Conservation (phyloP, 2,797 vertebrate species). For the Rhabdophis nuchalis region DNA sequence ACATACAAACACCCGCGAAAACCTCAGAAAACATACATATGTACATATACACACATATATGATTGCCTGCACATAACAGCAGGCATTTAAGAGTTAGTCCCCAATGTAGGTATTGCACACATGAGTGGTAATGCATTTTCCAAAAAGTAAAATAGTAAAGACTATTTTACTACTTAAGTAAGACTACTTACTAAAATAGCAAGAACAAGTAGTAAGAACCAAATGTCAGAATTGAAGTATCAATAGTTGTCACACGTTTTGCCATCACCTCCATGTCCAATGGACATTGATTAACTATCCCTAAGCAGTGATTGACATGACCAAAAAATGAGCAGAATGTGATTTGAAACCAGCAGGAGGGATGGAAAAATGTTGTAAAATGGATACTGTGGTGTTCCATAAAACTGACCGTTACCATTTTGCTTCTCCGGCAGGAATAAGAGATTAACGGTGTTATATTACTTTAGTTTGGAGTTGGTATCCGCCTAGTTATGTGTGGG, state of each 20-base stretch:
- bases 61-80: background rate
- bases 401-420: background rate
- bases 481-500: background rate
- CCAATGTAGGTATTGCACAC: background rate
- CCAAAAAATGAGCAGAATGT: background rate
- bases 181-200: too few relatives aligned
- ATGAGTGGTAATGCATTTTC: background rate
- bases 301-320: background rate
- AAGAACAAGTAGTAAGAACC: background rate
- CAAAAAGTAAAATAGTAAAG: too few relatives aligned
- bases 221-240: background rate
- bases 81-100: background rate
- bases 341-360: background rate
- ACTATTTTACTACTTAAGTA: too few relatives aligned
- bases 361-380: background rate
- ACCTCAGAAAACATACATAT: too few relatives aligned
- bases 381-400: background rate
- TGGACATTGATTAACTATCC: background rate
- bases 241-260: background rate
- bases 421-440: background rate
- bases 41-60: too few relatives aligned
- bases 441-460: background rate
- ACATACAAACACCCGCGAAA: too few relatives aligned
- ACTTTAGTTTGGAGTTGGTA: background rate
- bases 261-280: background rate